Evolutionary conservation across 2,888 invertebrate species (phyloP).

Genomic region (Acronicta aceris): DNA sequence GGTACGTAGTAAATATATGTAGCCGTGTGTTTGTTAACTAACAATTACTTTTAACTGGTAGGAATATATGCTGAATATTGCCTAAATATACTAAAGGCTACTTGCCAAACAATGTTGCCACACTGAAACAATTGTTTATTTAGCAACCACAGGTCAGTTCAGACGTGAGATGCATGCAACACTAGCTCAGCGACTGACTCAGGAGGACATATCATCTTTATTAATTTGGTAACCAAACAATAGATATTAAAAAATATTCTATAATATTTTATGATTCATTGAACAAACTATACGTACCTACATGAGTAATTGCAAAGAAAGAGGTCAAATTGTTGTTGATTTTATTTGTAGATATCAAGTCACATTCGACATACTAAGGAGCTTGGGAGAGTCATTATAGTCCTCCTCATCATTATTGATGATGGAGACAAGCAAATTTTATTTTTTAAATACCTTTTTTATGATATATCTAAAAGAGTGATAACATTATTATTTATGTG

Average conservation of each 20-base stretch:
- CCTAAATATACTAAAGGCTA: constrained; percentile 44
- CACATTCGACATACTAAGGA: too few relatives aligned
- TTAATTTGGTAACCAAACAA: constrained; percentile 40
- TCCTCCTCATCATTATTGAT: too few relatives aligned
- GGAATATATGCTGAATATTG: constrained; percentile 26
- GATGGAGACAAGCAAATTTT: too few relatives aligned
- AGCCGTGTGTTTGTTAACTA: too few relatives aligned
- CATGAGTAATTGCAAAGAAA: constrained; percentile 30
- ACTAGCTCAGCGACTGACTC: constrained; percentile 17
- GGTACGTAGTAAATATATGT: too few relatives aligned
- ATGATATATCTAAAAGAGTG: too few relatives aligned
- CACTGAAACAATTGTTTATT: constrained; percentile 67
- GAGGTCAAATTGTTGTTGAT: constrained; percentile 3
- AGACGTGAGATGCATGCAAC: constrained; percentile 63
- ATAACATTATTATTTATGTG: too few relatives aligned
- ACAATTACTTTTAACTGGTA: too few relatives aligned
- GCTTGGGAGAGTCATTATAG: too few relatives aligned
- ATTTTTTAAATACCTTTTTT: too few relatives aligned
- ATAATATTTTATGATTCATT: constrained; percentile 34
- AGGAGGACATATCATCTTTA: constrained; percentile 30
- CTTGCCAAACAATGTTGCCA: constrained; percentile 56
- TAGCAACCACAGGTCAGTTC: constrained; percentile 63
- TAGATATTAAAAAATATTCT: constrained; percentile 14
- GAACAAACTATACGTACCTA: constrained; percentile 5
- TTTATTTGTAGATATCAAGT: too few relatives aligned